A percentile compares a stretch with the other conserved stretches of the same genome.
Conservation (phyloP, 2,797 vertebrate genomes). For the Cossypha dichroa region DNA sequence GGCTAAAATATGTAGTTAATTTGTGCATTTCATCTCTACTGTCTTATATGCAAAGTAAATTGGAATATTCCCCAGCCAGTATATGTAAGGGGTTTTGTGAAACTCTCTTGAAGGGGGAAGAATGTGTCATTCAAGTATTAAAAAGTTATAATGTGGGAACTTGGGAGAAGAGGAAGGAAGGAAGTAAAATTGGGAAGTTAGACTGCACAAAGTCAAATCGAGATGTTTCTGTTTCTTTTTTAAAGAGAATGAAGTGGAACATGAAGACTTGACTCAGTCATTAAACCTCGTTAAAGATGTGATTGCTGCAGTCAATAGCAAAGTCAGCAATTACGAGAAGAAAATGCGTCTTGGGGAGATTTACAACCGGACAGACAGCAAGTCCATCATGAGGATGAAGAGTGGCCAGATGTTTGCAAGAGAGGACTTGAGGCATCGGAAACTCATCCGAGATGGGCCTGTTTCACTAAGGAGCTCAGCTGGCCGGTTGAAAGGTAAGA, state of each 20-base stretch:
- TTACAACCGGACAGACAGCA: slow-evolving; percentile 89
- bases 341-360: slow-evolving; percentile 89
- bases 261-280: slow-evolving; percentile 83
- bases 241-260: slow-evolving; percentile 87
- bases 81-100: not conserved
- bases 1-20: not conserved
- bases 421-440: slow-evolving; percentile 90
- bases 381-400: slow-evolving; percentile 97
- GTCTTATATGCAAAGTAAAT: not conserved
- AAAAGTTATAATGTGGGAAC: not conserved
- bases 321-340: slow-evolving; percentile 93
- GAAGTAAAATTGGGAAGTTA: not conserved
- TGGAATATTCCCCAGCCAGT: not conserved
- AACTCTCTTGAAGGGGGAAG: not conserved
- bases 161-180: not conserved
- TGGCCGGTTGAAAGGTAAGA: slow-evolving; percentile 88
- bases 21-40: not conserved
- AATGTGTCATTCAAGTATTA: not conserved
- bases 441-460: slow-evolving; percentile 88
- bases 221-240: not conserved
- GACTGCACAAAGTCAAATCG: not conserved
- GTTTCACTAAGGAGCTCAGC: slow-evolving; percentile 86
- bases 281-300: slow-evolving; percentile 88
- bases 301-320: slow-evolving; percentile 89
- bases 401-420: slow-evolving; percentile 94